Evolutionary conservation across 2,888 invertebrate species (phyloP), one percentile per base, ranked within the genome.

Genomic region (Phalangium opilio): DNA sequence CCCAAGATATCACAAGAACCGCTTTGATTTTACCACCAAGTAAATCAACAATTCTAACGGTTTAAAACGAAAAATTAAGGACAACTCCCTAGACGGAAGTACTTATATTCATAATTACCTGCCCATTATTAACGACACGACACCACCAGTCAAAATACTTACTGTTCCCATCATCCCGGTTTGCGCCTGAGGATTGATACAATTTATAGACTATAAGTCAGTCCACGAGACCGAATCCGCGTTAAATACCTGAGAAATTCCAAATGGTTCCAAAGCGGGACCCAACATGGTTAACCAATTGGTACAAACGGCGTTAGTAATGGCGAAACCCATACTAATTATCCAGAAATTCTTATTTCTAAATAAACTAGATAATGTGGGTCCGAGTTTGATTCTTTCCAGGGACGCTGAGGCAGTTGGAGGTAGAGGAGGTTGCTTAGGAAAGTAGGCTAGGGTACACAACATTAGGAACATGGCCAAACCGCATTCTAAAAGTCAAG

Each of bases 321-420:
- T 33, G 42, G 42, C 42, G 4, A n/a, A 42, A 42, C 42, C 42
- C 18, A 42, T 2, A 21, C 19, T 15, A 4, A 42, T 12, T 3
- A 42, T 42, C 42, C 42, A 42, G 8, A 42, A 42, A 33, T 42
- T 42, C n/a, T 10, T 21, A 42, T 42, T 42, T 33, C 42, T 42
- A 4, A 15, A 42, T 3, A 42, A 8, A 42, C 15, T 12, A 11
- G 15, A 11, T n/a, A 42, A 14, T 18, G 42, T 20, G 4, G 27
- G 15, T 3, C 11, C 20, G 12, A 42, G n/a, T 14, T 42, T 21
- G 12, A 14, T 18, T n/a, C 42, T 21, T 2, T 42, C 42, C 20
- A 42, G 21, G n/a, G 17, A 17, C 1, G 42, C 42, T 21, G 42
- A 42, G 17, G 42, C 42, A n/a, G 42, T 42, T 4, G 42, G 42